Evolutionary conservation across 1,140 invertebrate species (phyloP), one percentile per base, ranked within the genome.

Genomic region (Aphaenogaster rudis): DNA sequence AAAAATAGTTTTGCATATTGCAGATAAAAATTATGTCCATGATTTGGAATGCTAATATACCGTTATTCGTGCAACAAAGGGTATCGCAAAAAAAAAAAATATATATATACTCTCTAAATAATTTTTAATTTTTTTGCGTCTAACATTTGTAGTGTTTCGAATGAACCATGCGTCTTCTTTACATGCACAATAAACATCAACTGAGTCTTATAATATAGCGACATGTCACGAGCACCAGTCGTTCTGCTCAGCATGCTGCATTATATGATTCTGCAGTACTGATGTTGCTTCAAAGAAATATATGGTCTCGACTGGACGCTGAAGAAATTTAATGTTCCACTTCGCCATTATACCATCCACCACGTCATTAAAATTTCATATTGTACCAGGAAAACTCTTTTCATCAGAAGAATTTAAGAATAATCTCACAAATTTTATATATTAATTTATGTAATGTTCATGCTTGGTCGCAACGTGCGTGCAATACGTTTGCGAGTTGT

Each of bases 231-330:
- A 82, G 79, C 64, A 61, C 17, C 67, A 17, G 39, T 82, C 52
- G 67, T 82, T 74, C 67, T 82, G 80, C 69, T 82, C 80, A 82
- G 67, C 80, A 82, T 48, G 52, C 28, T 59, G 28, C 64, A 59
- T 82, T 82, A 82, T 72, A 74, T 74, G 80, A 82, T 61, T 82
- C 42, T 36, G 42, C 17, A 74, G 42, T 45, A 74, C n/a, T 61
- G 42, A 74, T 74, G 67, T 54, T 59, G 52, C 67, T 74, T 82
- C 67, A 82, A 82, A 82, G 52, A 82, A 82, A 82, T 74, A 82
- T 72, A 82, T 72, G 52, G 17, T 74, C 67, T 74, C 66, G 42
- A 59, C 52, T 74, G 67, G 54, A 82, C 67, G 54, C 45, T 72
- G 67, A 59, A 82, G 80, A 74, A 82, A 82, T 82, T 82, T 82